A percentile compares a stretch with the other conserved stretches of the same genome.
Evolutionary conservation across 2,888 invertebrate species (phyloP).

Genomic region (Hyppa rectilinea): DNA sequence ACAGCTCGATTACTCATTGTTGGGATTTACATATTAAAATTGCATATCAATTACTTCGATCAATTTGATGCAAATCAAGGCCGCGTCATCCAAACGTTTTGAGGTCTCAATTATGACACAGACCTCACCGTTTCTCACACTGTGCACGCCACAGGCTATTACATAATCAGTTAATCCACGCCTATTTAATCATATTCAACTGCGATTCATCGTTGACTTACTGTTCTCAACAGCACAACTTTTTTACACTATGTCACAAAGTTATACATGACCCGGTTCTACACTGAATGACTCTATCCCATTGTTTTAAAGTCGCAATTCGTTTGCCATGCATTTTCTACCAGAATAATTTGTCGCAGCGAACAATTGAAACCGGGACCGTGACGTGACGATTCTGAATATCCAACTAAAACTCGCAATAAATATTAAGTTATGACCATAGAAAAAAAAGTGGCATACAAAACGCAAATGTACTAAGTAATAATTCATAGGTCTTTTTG

Average conservation of each 20-base stretch:
- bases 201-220: conserved; percentile 56
- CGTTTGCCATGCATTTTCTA: conserved; percentile 41
- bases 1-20: conserved; percentile 41
- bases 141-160: conserved; percentile 59
- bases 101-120: conserved; percentile 60
- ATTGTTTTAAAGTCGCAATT: conserved; percentile 63
- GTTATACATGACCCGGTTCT: neutral
- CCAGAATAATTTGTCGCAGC: conserved; percentile 71
- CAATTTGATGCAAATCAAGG: conserved; percentile 53
- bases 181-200: conserved; percentile 70
- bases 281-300: conserved; percentile 5
- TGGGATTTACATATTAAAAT: conserved; percentile 30
- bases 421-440: conserved; percentile 89
- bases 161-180: conserved; percentile 70
- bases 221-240: conserved; percentile 33
- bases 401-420: conserved; percentile 88
- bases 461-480: conserved; percentile 88
- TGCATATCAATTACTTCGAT: conserved; percentile 40
- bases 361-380: conserved; percentile 80
- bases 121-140: conserved; percentile 49
- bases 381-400: conserved; percentile 87
- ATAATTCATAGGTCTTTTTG: conserved; percentile 90
- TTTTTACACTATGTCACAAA: conserved; percentile 51
- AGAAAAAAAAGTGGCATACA: conserved; percentile 85
- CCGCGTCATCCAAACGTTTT: conserved; percentile 35